Evolutionary conservation across 2,888 invertebrate genomes (phyloP).

Genomic region (Protonemura montana): DNA sequence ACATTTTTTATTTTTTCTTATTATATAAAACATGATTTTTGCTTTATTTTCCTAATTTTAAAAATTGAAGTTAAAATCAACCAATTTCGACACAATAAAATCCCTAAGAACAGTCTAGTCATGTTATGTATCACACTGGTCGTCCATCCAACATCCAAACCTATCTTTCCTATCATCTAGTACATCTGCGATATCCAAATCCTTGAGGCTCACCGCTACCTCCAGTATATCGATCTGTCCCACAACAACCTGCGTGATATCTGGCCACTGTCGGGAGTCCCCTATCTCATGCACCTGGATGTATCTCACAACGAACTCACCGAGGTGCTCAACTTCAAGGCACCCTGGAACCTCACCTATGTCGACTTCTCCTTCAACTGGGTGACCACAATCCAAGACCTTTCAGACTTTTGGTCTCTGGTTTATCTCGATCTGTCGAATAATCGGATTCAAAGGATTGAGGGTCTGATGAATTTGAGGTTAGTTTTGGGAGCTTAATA

Average conservation of each 20-base stretch:
- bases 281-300: constrained; percentile 66
- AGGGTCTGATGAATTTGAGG: constrained; percentile 65
- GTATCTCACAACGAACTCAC: constrained; percentile 65
- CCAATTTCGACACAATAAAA: too few relatives aligned
- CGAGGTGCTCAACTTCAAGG: constrained; percentile 64
- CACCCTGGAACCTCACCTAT: constrained; percentile 69
- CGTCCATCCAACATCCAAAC: too few relatives aligned
- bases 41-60: too few relatives aligned
- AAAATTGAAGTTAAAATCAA: too few relatives aligned
- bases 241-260: constrained; percentile 65
- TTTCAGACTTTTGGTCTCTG: constrained; percentile 69
- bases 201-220: constrained; percentile 64
- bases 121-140: too few relatives aligned
- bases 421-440: constrained; percentile 68
- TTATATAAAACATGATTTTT: too few relatives aligned
- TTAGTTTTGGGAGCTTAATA: constrained; percentile 55
- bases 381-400: constrained; percentile 63
- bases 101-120: too few relatives aligned
- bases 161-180: constrained; percentile 53
- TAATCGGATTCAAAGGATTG: constrained; percentile 66
- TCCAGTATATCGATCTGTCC: constrained; percentile 68
- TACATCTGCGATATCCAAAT: constrained; percentile 62
- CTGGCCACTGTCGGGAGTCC: constrained; percentile 62
- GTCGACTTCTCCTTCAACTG: constrained; percentile 68
- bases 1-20: too few relatives aligned